Percentiles rank a stretch among this genome's conserved stretches.
Conservation (phyloP, 2,113 vertebrate species). For the Cnemophilus loriae region DNA sequence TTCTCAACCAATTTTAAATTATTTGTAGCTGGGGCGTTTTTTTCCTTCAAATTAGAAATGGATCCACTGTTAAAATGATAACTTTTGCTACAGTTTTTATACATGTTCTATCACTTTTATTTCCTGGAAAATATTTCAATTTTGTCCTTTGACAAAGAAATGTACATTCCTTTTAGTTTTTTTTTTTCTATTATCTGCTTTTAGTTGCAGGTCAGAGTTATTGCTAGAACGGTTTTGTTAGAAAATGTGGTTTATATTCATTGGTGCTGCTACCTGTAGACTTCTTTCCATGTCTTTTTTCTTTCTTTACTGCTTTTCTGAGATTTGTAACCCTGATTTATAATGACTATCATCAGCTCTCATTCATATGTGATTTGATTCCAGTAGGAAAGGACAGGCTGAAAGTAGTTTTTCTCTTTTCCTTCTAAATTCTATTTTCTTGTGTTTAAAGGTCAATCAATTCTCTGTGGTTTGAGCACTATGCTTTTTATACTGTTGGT, state of each 20-base stretch:
- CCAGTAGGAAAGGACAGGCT: neutral
- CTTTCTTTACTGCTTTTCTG: neutral
- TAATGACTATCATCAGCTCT: neutral
- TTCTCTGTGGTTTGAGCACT: neutral
- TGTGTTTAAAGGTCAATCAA: neutral
- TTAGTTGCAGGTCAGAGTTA: neutral
- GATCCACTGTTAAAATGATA: neutral
- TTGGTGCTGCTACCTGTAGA: neutral
- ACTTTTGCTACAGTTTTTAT: neutral
- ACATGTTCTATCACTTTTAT: neutral
- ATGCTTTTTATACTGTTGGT: neutral
- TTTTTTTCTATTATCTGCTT: neutral
- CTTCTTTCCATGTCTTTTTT: neutral
- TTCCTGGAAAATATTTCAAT: neutral
- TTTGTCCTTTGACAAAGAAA: neutral
- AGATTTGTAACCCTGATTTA: neutral
- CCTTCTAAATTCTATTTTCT: neutral
- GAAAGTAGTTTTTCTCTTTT: neutral
- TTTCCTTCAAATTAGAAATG: neutral
- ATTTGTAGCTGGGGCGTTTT: neutral
- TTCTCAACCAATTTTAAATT: neutral
- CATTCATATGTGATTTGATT: neutral
- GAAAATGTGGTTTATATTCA: neutral
- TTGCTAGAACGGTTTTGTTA: neutral
- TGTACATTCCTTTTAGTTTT: neutral